Base-by-base conservation (phyloP, 1,140 invertebrate species). In the Ceratoteleas bidentatus region DNA sequence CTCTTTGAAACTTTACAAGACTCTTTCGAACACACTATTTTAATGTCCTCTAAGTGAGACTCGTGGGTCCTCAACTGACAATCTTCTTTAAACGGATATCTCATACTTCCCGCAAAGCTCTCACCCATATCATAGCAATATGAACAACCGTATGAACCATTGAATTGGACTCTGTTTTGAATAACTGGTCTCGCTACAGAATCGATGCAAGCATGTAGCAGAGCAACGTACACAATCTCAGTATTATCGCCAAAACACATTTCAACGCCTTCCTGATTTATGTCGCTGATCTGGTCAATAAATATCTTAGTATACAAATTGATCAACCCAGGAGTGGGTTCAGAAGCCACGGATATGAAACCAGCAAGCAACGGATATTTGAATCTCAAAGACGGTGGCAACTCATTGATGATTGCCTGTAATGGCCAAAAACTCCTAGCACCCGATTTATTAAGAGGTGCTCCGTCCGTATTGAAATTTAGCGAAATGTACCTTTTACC, bases 121-220 rank as follows among this genome's bases (percentile, higher is more conserved):
- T 13, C 3, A 0, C 45, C 62, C n/a, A 9, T 8, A 36, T 77
- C 14, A 36, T 66, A 66, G 38, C 64, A 66, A 36, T 56, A 56
- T 0, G 52, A 47, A 11, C 64, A 68, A 2, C 56, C 57, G 24
- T 33, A 77, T 10, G 24, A 61, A 0, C 65, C 65, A 58, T 77
- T 77, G 54, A 53, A 61, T 61, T 76, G 64, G 6, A 77, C 11
- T 33, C 64, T 16, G 8, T 77, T 77, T 61, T 77, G 64, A 24
- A 58, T 49, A 36, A 76, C 52, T 6, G 38, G 53, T 49, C 54
- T 33, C 0, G 73, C 53, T 36, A 60, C 54, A 52, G 54, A 76
- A 45, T 68, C 62, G 0, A 76, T 45, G 32, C 43, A 76, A 24
- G 53, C 52, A 58, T 45, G 7, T 8, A 66, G 13, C 24, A 65